Base-by-base conservation (phyloP, 2,888 invertebrate species). In the Microctonus brassicae region DNA sequence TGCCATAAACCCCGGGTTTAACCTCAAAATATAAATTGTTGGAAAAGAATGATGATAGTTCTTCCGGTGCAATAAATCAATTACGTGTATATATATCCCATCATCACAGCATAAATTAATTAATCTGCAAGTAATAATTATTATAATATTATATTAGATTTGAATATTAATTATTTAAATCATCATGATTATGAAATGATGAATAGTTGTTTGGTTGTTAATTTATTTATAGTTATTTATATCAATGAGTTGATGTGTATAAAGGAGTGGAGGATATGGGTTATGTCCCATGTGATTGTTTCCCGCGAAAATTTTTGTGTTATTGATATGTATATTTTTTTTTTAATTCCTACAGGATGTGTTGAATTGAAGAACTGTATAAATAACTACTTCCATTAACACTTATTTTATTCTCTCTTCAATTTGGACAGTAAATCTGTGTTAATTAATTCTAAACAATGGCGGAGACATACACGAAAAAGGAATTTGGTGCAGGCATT, bases 381-480 rank as follows among this genome's bases (percentile, higher is more conserved):
- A 26, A n/a, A n/a, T n/a, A n/a, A n/a, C 24, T 29, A 29, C 7
- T 29, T 29, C 3, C 7, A 22, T n/a, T 29, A 13, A 22, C 17
- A n/a, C 42, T 63, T 33, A 52, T 42, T 42, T 39, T 39, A 36
- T 62, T 63, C 29, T 10, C 26, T 29, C 11, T 63, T n/a, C n/a
- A n/a, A n/a, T 36, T 20, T 22, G 20, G 17, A 34, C 7, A 36
- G 11, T 22, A 36, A 36, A 33, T 58, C 7, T 29, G 20, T 58
- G 33, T 11, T 26, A 33, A n/a, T n/a, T n/a, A 17, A n/a, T 20
- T 36, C 7, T 22, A 36, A 77, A 81, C 79, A 80, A 87, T 87
- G 87, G 86, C 87, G 77, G 86, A 86, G 70, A 87, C 82, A 58
- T 87, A 87, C 69, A 86, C 84, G 66, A 87, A 85, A 76, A 87